Evolutionary conservation across 2,888 invertebrate species (phyloP).

Genomic region (Callimorpha dominula): DNA sequence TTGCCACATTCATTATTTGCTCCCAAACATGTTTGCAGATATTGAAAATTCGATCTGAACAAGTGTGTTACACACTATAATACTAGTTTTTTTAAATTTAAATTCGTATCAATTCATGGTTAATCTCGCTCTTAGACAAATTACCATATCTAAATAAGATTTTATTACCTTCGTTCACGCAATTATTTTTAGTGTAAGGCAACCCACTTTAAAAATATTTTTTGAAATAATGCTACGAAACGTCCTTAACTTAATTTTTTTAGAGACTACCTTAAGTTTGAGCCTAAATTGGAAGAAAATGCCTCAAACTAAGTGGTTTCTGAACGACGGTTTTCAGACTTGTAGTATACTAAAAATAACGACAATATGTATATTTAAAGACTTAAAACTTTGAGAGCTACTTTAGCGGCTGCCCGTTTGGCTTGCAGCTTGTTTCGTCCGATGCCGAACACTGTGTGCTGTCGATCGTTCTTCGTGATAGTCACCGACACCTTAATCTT

Average conservation of each 20-base stretch:
- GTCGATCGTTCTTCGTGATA: slow-evolving; percentile 87
- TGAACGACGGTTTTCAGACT: neutral
- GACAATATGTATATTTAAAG: slow-evolving; percentile 37
- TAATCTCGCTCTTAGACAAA: neutral
- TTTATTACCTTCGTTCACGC: too few relatives aligned
- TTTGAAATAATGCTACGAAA: neutral
- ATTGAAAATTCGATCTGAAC: neutral
- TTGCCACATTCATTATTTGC: neutral
- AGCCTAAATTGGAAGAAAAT: too few relatives aligned
- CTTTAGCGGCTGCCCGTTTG: slow-evolving; percentile 92
- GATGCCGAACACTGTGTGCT: slow-evolving; percentile 89
- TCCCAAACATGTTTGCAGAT: neutral
- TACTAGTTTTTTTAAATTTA: slow-evolving; percentile 1
- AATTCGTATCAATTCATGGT: slow-evolving; percentile 11
- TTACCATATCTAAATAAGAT: neutral
- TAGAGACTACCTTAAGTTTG: too few relatives aligned
- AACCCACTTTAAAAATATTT: too few relatives aligned
- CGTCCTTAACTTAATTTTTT: neutral
- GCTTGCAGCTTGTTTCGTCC: slow-evolving; percentile 90
- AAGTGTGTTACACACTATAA: neutral
- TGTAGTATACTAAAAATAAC: neutral
- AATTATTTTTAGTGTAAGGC: neutral
- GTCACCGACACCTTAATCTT: slow-evolving; percentile 88
- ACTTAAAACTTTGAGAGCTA: slow-evolving; percentile 88
- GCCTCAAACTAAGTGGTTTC: neutral